Evolutionary conservation across 2,797 vertebrate species (phyloP).

Genomic region (Limosa lapponica): DNA sequence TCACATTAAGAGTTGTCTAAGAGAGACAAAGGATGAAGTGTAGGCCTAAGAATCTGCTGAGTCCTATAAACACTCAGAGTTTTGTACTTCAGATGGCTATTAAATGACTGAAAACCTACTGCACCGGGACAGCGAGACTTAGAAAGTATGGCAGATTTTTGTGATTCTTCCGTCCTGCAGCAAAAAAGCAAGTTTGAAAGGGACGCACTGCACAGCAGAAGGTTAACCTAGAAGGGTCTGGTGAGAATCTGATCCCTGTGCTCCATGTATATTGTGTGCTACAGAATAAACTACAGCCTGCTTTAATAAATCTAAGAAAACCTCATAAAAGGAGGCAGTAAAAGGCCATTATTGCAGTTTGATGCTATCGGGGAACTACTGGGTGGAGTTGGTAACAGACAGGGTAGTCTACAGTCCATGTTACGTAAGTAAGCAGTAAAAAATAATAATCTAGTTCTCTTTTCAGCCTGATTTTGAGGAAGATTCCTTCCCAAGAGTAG

Average conservation of each 20-base stretch:
- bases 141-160: background rate
- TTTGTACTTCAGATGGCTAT: background rate
- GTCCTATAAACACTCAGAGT: background rate
- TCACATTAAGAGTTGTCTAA: background rate
- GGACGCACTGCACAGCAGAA: rapidly evolving
- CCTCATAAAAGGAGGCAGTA: background rate
- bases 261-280: background rate
- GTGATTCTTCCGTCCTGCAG: background rate
- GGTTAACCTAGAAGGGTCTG: background rate
- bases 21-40: background rate
- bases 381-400: background rate
- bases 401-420: background rate
- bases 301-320: background rate
- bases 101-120: background rate
- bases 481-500: background rate
- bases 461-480: background rate
- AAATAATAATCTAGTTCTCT: background rate
- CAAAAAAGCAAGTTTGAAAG: background rate
- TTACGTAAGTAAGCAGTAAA: background rate
- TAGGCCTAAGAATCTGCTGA: background rate
- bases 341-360: background rate
- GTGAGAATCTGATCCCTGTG: background rate
- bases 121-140: background rate
- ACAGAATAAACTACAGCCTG: background rate
- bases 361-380: background rate